Evolutionary conservation across 2,113 vertebrate species (phyloP).

Genomic region (Helogale parvula): DNA sequence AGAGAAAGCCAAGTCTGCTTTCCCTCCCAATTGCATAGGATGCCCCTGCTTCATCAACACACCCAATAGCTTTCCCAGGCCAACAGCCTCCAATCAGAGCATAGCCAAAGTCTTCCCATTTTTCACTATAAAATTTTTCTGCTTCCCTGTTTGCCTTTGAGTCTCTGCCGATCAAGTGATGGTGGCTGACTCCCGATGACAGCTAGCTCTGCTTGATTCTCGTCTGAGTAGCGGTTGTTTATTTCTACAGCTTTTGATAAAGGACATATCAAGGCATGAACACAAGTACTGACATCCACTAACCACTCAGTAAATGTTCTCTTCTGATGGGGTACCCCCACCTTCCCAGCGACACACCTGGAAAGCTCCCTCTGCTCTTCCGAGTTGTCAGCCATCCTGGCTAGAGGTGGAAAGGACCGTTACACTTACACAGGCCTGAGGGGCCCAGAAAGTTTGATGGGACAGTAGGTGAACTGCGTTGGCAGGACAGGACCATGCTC

Average conservation of each 20-base stretch:
- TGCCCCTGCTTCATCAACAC: not conserved
- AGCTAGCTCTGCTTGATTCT: not conserved
- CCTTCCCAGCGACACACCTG: not conserved
- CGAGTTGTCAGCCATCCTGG: not conserved
- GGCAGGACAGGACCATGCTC: rapidly evolving
- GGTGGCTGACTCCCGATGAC: not conserved
- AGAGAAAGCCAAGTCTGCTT: not conserved
- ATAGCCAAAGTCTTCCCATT: not conserved
- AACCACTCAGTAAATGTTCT: not conserved
- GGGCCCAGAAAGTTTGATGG: not conserved
- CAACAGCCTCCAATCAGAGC: too few relatives aligned
- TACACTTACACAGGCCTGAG: not conserved
- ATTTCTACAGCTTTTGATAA: not conserved
- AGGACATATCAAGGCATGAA: not conserved
- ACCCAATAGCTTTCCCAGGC: not conserved
- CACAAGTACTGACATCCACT: not conserved
- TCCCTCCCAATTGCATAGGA: not conserved
- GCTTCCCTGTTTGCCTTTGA: not conserved
- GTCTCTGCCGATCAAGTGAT: not conserved
- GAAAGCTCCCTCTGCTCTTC: not conserved
- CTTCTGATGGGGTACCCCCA: not conserved
- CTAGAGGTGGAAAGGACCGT: not conserved
- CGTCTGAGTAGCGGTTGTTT: not conserved
- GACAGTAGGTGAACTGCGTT: not conserved
- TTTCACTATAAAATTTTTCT: not conserved